Evolutionary conservation across 2,113 vertebrate genomes (phyloP).

Genomic region (Merops nubicus): DNA sequence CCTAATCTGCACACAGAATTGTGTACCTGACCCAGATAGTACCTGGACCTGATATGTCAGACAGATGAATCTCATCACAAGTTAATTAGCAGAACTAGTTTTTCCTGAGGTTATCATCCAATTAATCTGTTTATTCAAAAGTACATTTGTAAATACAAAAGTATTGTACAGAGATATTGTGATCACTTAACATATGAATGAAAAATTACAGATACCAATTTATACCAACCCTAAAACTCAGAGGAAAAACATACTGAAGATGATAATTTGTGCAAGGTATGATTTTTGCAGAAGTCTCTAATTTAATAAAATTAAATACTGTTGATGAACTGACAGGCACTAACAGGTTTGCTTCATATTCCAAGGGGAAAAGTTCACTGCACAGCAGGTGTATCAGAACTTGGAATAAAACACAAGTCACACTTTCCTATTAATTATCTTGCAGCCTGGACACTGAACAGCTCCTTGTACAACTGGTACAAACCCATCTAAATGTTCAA

Average conservation of each 20-base stretch:
- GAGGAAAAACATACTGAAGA: not conserved
- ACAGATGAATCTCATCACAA: not conserved
- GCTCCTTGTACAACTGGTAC: not conserved
- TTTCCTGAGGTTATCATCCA: not conserved
- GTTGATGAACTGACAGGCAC: conserved; percentile 7
- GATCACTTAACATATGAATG: not conserved
- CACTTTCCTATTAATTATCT: conserved; percentile 1
- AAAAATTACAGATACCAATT: not conserved
- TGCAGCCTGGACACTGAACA: not conserved
- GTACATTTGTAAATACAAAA: not conserved
- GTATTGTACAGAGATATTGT: not conserved
- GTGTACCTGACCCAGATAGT: too few relatives aligned
- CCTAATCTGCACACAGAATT: not conserved
- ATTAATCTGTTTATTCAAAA: not conserved
- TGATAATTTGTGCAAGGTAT: not conserved
- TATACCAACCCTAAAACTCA: not conserved
- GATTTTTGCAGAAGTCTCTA: not conserved
- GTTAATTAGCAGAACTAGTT: not conserved
- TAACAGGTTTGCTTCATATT: conserved; percentile 7
- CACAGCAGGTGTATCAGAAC: conserved; percentile 10
- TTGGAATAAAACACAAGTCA: conserved; percentile 12
- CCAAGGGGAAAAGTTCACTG: conserved; percentile 46
- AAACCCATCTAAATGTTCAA: not conserved
- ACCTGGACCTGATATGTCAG: too few relatives aligned
- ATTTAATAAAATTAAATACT: conserved; percentile 14